Base-by-base conservation (phyloP, 1,140 invertebrate species). In the Drosophila varians region DNA sequence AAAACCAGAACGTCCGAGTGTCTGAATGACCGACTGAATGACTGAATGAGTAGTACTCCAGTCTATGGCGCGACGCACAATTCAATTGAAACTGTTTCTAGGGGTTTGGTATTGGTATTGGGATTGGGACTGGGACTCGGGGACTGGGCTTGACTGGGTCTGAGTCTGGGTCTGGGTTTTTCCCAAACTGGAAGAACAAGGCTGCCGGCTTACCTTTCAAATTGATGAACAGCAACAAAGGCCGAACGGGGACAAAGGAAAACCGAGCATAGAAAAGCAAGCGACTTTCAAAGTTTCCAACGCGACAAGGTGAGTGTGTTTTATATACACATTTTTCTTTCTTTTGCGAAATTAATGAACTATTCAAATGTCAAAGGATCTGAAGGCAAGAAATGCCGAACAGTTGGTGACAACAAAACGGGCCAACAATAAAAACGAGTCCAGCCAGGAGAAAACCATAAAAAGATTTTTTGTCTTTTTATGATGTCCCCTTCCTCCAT, bases 351-450 rank as follows among this genome's bases (percentile, higher is more conserved):
- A 86, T 86, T 86, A 86, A 86, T 86, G 80, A 86, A 86, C 80
- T 86, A 86, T 86, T 86, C 82, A 86, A 87, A 86, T 86, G 82
- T 86, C 80, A 86, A 87, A 86, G 80, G 77, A 86, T 86, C 82
- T 76, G 75, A 64, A 53, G 77, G 68, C 74, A 84, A 84, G 75
- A 78, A 65, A 73, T 72, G 76, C 42, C 56, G 64, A 61, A 64
- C 70, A 78, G 77, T 82, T 80, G 77, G 77, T 80, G 77, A 79
- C 80, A 86, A 65, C 46, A 69, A 79, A 78, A 61, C 49, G 77
- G 58, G 60, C 36, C 54, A 82, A 80, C 78, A 83, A 83, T 71
- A 83, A 79, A 86, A 87, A 86, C 77, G 80, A 80, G 80, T 87
- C 80, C 80, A 79, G 71, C 62, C 56, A 75, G 75, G 48, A 57